Percentiles rank a stretch among this genome's conserved stretches.
Conservation (phyloP, 2,113 vertebrate species). For the Rhinolophus sinicus region DNA sequence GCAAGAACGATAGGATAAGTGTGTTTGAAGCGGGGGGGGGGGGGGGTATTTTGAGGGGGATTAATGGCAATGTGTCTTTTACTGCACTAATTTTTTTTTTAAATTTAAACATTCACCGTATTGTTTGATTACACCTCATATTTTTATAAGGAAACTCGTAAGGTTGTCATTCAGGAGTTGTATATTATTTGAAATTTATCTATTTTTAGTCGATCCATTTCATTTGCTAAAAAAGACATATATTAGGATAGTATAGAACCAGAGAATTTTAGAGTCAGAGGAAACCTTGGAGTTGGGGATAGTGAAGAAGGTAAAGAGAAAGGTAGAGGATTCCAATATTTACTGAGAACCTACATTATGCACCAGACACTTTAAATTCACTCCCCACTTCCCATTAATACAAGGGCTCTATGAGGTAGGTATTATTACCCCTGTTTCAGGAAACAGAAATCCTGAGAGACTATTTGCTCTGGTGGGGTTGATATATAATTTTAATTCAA, state of each 20-base stretch:
- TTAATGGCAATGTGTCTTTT: too few species aligned
- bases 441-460: conserved; percentile 13
- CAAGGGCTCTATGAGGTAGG: not conserved
- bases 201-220: conserved; percentile 31
- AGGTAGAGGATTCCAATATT: not conserved
- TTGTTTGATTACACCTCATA: not conserved
- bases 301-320: not conserved
- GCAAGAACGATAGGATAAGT: too few species aligned
- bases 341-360: not conserved
- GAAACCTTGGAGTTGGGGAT: not conserved
- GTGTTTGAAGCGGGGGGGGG: too few species aligned
- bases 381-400: not conserved
- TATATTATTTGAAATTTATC: conserved; percentile 35
- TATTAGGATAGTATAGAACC: not conserved
- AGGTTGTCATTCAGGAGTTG: not conserved
- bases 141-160: not conserved
- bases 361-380: conserved; percentile 1
- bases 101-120: too few species aligned
- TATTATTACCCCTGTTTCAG: conserved; percentile 7
- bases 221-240: conserved; percentile 9
- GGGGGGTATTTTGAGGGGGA: too few species aligned
- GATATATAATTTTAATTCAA: conserved; percentile 54
- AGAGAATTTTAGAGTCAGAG: conserved; percentile 43
- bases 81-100: too few species aligned
- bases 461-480: not conserved